phyloP scores from a whole-genome alignment of 37 sponge, comb jelly and placozoan species.

The Aplysina aerophoba region DNA sequence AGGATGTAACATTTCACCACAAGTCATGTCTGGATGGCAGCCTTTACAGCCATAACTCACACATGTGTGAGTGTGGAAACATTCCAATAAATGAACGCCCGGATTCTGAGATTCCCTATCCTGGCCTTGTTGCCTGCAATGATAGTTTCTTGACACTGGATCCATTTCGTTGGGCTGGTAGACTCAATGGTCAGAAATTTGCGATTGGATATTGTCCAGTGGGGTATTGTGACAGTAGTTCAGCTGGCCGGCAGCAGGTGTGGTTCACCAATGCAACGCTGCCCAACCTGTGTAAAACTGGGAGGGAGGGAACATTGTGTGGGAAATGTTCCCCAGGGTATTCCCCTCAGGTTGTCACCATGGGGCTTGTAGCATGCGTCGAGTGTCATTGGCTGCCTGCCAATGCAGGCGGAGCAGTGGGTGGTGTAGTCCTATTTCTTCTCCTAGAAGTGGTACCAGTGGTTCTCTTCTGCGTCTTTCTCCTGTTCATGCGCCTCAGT shows the following conservation, averaged over 20 bases:
- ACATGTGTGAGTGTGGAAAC: conserved; percentile 11
- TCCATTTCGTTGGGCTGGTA: not conserved
- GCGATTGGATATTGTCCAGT: conserved; percentile 13
- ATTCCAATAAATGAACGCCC: not conserved
- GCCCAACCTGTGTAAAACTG: not conserved
- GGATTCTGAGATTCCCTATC: not conserved
- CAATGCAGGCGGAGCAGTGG: conserved; percentile 15
- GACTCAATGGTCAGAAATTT: not conserved
- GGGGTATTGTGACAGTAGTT: not conserved
- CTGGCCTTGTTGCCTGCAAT: not conserved
- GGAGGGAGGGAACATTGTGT: conserved; percentile 29
- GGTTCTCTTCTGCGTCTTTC: conserved; percentile 34
- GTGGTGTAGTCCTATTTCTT: conserved; percentile 38
- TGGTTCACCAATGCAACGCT: not conserved
- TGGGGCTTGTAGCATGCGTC: conserved; percentile 14
- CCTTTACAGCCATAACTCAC: not conserved
- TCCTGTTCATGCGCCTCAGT: conserved; percentile 46
- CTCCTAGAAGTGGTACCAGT: conserved; percentile 37
- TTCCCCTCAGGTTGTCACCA: conserved; percentile 34
- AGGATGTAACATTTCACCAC: not conserved
- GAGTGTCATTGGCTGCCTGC: conserved; percentile 25
- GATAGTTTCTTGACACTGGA: not conserved
- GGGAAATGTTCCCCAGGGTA: conserved; percentile 16
- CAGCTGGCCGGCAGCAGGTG: not conserved
- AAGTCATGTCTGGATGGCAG: conserved; percentile 6